Conservation (phyloP, 2,888 invertebrate genomes). For the Chloroclysta siterata region DNA sequence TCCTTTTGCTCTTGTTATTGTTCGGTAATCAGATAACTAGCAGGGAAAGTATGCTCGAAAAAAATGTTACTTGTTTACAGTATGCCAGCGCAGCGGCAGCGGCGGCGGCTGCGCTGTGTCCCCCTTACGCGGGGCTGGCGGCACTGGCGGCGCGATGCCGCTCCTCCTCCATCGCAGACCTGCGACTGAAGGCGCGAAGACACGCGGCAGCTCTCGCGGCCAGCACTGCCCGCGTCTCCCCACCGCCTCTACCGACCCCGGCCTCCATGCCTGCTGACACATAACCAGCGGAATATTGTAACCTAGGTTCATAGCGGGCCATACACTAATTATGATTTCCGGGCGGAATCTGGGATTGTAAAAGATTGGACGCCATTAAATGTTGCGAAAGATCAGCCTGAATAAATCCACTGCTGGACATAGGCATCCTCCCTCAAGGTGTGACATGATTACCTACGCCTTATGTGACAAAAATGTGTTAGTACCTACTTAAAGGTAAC, state of each 20-base stretch:
- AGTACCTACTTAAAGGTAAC: not conserved
- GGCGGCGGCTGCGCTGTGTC: constrained; percentile 86
- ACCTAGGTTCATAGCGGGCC: not conserved
- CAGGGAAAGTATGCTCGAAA: too few relatives aligned
- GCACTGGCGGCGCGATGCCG: constrained; percentile 92
- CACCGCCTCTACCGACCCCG: constrained; percentile 40
- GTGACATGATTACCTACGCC: not conserved
- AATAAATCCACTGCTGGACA: too few relatives aligned
- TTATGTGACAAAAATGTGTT: not conserved
- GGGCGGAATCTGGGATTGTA: not conserved
- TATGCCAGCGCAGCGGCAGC: constrained; percentile 78
- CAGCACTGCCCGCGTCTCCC: constrained; percentile 35
- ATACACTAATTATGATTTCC: not conserved
- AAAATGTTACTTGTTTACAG: constrained; percentile 44
- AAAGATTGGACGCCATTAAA: not conserved
- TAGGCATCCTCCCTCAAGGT: not conserved
- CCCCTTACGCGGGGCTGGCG: constrained; percentile 89
- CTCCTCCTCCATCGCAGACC: constrained; percentile 97
- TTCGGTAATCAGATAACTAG: too few relatives aligned
- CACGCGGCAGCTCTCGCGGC: constrained; percentile 95
- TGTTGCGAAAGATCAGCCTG: too few relatives aligned
- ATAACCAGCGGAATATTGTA: constrained; percentile 51
- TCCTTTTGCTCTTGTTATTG: too few relatives aligned
- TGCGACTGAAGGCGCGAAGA: constrained; percentile 95
- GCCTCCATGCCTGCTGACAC: constrained; percentile 63